phyloP scores from a whole-genome alignment of 2,113 vertebrate species.

The Motacilla tschutschensis region DNA sequence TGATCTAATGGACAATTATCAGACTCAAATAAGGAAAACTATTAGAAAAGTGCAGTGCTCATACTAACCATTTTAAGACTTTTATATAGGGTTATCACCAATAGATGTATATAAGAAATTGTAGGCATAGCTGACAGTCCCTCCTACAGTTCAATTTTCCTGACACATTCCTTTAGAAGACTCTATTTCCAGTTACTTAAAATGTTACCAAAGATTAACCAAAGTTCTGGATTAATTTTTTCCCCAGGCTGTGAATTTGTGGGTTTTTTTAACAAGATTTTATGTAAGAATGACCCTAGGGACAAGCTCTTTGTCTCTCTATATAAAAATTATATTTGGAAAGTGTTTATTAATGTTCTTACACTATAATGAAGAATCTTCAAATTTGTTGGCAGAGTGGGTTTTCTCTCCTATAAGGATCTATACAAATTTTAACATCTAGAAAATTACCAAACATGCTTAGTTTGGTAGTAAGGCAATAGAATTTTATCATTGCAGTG shows the following conservation, averaged over 20 bases:
- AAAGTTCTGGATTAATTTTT: not conserved
- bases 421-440: not conserved
- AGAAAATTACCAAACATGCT: not conserved
- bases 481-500: not conserved
- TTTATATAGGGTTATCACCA: conserved; percentile 16
- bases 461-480: not conserved
- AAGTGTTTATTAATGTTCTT: not conserved
- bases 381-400: not conserved
- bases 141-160: conserved; percentile 55
- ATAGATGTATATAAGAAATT: not conserved
- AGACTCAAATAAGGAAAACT: conserved; percentile 8
- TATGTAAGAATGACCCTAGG: not conserved
- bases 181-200: conserved; percentile 14
- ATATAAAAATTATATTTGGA: not conserved
- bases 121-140: conserved; percentile 33
- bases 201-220: conserved; percentile 20
- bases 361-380: not conserved
- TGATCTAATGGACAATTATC: conserved; percentile 39
- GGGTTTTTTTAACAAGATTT: not conserved
- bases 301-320: not conserved
- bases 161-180: conserved; percentile 38
- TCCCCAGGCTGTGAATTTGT: not conserved
- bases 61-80: not conserved
- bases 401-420: not conserved
- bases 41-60: not conserved